A percentile compares a stretch with the other conserved stretches of the same genome.
Evolutionary conservation across 2,113 vertebrate genomes (phyloP).

Genomic region (Chamaea fasciata): DNA sequence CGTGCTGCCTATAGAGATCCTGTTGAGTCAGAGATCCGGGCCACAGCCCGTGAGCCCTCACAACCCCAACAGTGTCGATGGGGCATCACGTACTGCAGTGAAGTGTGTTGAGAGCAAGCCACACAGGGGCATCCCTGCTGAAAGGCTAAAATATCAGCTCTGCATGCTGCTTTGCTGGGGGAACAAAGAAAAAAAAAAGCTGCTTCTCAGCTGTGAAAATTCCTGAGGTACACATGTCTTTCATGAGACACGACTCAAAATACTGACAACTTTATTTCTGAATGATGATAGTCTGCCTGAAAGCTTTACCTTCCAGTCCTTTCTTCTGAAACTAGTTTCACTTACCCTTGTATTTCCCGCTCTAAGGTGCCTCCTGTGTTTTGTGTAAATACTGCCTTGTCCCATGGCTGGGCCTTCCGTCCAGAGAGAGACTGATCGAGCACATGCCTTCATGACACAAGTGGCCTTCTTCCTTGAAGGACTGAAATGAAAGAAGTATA

Average conservation of each 20-base stretch:
- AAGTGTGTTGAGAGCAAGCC: neutral
- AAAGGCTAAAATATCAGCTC: neutral
- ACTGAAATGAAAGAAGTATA: neutral
- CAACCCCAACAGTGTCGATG: neutral
- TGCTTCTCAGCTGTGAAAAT: neutral
- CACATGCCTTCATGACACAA: neutral
- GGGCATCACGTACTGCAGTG: accelerated
- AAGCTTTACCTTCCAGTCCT: neutral
- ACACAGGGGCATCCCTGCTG: neutral
- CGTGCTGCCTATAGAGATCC: neutral
- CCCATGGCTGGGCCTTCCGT: neutral
- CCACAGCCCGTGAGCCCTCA: neutral
- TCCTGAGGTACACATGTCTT: neutral
- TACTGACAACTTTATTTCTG: neutral
- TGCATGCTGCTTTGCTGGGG: neutral
- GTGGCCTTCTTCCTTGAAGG: neutral
- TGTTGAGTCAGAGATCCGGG: neutral
- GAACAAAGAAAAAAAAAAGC: neutral
- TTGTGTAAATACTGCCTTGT: neutral
- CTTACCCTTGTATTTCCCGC: neutral
- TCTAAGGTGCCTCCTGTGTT: neutral
- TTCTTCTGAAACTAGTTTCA: neutral
- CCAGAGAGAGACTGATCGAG: neutral
- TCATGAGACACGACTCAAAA: neutral
- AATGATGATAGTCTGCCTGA: neutral